Evolutionary conservation across 2,113 vertebrate species (phyloP).

Genomic region (Xiphorhynchus elegans): DNA sequence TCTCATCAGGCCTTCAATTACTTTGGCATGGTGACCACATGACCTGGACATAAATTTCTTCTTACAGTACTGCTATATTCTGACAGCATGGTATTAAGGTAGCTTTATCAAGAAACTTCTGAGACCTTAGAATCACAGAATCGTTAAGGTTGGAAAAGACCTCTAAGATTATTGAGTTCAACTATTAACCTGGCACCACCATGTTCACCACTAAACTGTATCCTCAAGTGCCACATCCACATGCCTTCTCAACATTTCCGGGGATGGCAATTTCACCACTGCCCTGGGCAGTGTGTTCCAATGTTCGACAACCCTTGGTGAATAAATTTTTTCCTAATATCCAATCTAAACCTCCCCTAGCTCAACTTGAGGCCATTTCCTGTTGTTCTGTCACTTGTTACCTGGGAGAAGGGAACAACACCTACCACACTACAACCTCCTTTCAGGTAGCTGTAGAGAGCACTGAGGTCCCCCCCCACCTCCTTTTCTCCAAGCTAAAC

Average conservation of each 20-base stretch:
- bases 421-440: rapidly evolving
- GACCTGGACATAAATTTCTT: neutral
- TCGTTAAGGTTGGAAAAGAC: rapidly evolving
- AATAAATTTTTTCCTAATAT: neutral
- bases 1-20: neutral
- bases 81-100: neutral
- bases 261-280: neutral
- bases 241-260: neutral
- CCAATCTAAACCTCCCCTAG: neutral
- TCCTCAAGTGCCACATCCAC: neutral
- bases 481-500: neutral
- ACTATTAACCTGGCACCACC: neutral
- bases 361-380: neutral
- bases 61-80: neutral
- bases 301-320: neutral
- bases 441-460: neutral
- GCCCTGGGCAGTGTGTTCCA: neutral
- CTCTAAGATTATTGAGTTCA: neutral
- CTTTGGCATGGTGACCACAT: neutral
- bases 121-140: neutral
- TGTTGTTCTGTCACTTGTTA: neutral
- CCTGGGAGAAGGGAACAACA: neutral
- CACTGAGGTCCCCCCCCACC: neutral
- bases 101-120: neutral
- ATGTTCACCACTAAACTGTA: neutral